Evolutionary conservation across 2,113 vertebrate genomes (phyloP), one percentile per base, ranked within the genome.

Genomic region (Lagopus muta): DNA sequence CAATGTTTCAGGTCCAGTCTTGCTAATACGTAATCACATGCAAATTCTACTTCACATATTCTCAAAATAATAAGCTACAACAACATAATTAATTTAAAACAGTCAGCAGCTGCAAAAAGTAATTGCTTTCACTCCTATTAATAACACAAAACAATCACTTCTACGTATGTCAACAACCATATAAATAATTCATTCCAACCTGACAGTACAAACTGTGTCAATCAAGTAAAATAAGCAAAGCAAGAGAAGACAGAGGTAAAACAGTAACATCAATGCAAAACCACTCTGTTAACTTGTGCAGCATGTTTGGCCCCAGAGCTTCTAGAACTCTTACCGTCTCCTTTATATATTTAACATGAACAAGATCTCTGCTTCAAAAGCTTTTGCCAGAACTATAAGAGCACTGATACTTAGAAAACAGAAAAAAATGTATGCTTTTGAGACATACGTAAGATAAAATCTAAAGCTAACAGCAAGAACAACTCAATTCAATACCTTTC

Each of bases 81-180:
- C 52, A 54, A 30, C 27, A 54, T 32, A 32, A 90, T 75, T 43
- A 93, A 80, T 52, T 52, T 43, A 91, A 94, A 95, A 88, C 76
- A 94, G 82, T 82, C 73, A 86, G 79, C 5, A 2, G 22, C 47
- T 84, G 50, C 52, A 92, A 88, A 52, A 92, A 93, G 64, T 71
- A 90, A 90, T 78, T 74, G 86, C 52, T 88, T 86, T 93, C 38
- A 47, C 19, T 83, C 78, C 61, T 72, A 67, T 60, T 64, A 92
- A 67, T 60, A 77, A 32, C 25, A 48, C 28, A 78, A 25, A 62
- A 48, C 57, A 78, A 77, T 84, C 47, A 48, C 50, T 75, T 78
- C 25, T 67, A 17, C 32, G 13, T 54, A 94, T 32, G 66, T 79
- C 36, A 67, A 84, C 58, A 93, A 74, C 47, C 18, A 81, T 8